Conservation (phyloP, 1,140 invertebrate genomes). For the Aphaenogaster rudis region DNA sequence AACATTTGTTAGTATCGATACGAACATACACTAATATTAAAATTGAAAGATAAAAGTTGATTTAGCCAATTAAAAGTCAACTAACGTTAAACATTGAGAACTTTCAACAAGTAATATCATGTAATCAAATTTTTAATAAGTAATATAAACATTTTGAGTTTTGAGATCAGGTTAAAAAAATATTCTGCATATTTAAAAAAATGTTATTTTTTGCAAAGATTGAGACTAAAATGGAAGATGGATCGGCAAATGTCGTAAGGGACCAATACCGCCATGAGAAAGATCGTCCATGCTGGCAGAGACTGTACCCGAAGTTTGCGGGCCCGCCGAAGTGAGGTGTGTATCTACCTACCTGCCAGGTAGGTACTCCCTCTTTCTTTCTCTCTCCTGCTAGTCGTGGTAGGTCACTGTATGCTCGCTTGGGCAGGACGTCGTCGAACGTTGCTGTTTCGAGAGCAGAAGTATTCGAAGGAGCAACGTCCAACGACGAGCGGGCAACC, state of each 20-base stretch:
- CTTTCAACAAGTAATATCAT: background rate
- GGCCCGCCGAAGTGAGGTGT: constrained; percentile 81
- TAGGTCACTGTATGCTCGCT: constrained; percentile 44
- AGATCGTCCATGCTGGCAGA: constrained; percentile 45
- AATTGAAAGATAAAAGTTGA: background rate
- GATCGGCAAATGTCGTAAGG: constrained; percentile 4
- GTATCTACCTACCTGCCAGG: constrained; percentile 75
- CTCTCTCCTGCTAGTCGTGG: constrained; percentile 32
- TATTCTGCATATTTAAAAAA: background rate
- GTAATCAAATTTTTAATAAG: background rate
- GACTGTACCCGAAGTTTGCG: constrained; percentile 84
- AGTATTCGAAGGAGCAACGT: constrained; percentile 79
- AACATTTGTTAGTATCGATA: background rate
- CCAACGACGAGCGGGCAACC: constrained; percentile 68
- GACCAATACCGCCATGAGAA: constrained; percentile 16
- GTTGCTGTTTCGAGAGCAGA: constrained; percentile 79
- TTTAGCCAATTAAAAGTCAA: background rate
- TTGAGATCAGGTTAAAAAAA: background rate
- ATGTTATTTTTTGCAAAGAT: background rate
- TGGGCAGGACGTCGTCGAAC: constrained; percentile 77
- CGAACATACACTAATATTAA: background rate
- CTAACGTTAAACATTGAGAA: background rate
- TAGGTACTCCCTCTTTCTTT: constrained; percentile 72
- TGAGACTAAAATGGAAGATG: background rate
- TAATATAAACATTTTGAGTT: background rate